phyloP scores from a whole-genome alignment of 2,888 invertebrate species.

The Stenodera caucasica region DNA sequence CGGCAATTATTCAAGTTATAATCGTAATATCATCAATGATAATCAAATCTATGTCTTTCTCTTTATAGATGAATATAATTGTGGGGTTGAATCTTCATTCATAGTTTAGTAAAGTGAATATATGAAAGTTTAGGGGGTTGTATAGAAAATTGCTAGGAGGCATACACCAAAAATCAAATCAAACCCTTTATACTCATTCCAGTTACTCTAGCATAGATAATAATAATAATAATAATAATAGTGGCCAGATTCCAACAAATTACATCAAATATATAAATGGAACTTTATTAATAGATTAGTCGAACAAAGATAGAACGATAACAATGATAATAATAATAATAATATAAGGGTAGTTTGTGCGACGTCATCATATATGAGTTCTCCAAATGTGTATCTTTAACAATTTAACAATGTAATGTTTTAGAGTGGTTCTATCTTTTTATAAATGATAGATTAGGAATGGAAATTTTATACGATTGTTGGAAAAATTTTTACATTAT shows the following conservation, averaged over 20 bases:
- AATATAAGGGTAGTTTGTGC: background rate
- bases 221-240: no score
- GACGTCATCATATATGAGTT: background rate
- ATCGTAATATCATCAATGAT: background rate
- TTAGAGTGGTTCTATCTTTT: background rate
- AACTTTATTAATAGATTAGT: no score
- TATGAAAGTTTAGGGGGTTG: background rate
- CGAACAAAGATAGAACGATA: no score
- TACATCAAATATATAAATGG: background rate
- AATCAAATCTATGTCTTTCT: background rate
- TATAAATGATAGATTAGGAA: background rate
- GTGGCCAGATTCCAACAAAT: conserved; percentile 3
- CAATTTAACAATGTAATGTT: conserved; percentile 4
- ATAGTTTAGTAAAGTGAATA: background rate
- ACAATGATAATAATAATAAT: no score
- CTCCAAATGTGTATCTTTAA: no score
- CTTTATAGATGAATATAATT: background rate
- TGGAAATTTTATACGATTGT: no score
- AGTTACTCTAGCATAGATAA: no score
- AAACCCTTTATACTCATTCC: no score
- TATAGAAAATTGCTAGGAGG: background rate
- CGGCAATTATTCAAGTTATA: no score
- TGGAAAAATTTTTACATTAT: no score
- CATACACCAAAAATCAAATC: background rate
- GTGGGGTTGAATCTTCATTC: background rate